Evolutionary conservation across 2,113 vertebrate species (phyloP).

Genomic region (Nematolebias whitei): DNA sequence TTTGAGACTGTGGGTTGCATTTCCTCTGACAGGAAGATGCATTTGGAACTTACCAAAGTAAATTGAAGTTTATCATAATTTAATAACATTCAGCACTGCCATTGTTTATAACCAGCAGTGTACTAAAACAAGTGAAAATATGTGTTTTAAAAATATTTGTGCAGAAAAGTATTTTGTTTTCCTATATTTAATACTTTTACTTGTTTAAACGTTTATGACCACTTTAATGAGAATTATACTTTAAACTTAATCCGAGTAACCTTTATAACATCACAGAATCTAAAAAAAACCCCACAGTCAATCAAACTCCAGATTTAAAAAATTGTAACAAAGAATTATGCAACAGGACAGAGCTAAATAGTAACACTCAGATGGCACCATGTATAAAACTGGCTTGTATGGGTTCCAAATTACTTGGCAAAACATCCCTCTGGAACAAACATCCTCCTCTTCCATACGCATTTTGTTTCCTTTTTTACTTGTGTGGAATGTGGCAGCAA

Average conservation of each 20-base stretch:
- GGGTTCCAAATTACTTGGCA: constrained; percentile 63
- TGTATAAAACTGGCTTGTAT: constrained; percentile 64
- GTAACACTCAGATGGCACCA: constrained; percentile 45
- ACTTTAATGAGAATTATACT: constrained; percentile 12
- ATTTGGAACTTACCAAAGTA: neutral
- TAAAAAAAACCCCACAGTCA: constrained; percentile 61
- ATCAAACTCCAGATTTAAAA: constrained; percentile 49
- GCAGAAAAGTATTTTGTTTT: too few relatives aligned
- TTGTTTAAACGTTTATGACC: neutral
- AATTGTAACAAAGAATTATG: constrained; percentile 47
- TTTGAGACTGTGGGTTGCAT: neutral
- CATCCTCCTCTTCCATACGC: constrained; percentile 74
- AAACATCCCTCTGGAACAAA: constrained; percentile 71
- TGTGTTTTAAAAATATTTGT: too few relatives aligned
- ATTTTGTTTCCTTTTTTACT: constrained; percentile 73
- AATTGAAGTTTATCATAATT: neutral
- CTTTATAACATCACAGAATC: constrained; percentile 33
- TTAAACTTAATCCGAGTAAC: constrained; percentile 39
- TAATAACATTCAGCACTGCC: neutral
- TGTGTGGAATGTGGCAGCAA: constrained; percentile 55
- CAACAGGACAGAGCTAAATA: constrained; percentile 62
- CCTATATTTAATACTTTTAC: neutral
- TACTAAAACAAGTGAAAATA: too few relatives aligned
- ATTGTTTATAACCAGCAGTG: neutral
- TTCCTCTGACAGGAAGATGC: neutral